Base-by-base conservation (phyloP, 2,113 vertebrate genomes). In the Dinomys branickii region DNA sequence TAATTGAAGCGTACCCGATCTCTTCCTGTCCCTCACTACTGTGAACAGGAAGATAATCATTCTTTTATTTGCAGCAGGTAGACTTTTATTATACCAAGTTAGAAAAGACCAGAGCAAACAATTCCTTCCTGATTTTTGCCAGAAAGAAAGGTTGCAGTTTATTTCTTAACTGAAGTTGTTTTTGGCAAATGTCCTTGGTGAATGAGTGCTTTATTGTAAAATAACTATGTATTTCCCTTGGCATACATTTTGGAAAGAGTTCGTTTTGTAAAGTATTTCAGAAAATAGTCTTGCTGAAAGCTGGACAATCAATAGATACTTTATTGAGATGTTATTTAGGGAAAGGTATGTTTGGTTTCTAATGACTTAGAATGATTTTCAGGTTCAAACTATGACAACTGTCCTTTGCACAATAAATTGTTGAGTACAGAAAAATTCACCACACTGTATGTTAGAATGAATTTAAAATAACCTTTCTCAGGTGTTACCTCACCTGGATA, bases 131-230 rank as follows among this genome's bases (percentile, higher is more conserved):
- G 54, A 52, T 58, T 90, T 88, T 87, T 95, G 9, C 67, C 26
- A 54, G 20, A 54, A 94, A 97, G 26, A 96, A 91, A 81, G 10
- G 16, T 33, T 56, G 67, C 19, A n/a, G 20, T 44, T 88, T 91
- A 73, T 90, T 96, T 85, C 61, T 80, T 91, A 94, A 67, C 44
- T 69, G 50, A 90, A 82, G 2, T 90, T 90, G 86, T 96, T 94
- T 85, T 91, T 85, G 65, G 52, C 54, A 83, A 92, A 78, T 91
- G 47, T 77, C 10, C 1, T 82, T 47, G 52, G 38, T 58, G 9
- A 94, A 38, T 96, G 26, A 75, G 69, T 69, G 35, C 5, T 83
- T 92, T 88, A 78, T 44, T 92, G 22, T 8, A 22, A 91, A 95
- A 85, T 91, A 75, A 77, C 59, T 52, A 16, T 59, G 54, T 77